Conservation (phyloP, 2,797 vertebrate species). For the Sebastolobus alascanus region DNA sequence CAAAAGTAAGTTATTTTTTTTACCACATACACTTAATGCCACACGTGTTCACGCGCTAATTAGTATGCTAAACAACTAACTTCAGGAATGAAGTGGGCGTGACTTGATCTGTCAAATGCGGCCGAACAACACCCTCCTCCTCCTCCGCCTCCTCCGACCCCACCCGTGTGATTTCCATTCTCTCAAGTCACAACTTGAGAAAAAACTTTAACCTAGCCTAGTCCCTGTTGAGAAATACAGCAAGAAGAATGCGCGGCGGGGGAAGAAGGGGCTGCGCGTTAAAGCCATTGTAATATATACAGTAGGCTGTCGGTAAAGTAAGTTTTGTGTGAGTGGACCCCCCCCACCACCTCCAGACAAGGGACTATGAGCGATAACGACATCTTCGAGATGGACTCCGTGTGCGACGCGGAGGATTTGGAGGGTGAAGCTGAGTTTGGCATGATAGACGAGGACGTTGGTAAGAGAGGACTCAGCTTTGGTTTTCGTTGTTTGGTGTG, state of each 20-base stretch:
- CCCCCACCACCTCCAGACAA: too few relatives aligned
- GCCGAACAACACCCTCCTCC: neutral
- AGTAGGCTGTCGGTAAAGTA: rapidly evolving
- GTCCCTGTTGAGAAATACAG: constrained; percentile 21
- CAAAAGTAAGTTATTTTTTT: too few relatives aligned
- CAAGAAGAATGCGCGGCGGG: neutral
- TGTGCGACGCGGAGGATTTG: constrained; percentile 57
- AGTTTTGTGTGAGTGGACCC: constrained; percentile 3
- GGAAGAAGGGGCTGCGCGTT: neutral
- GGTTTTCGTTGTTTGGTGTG: neutral
- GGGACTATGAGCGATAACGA: constrained; percentile 67
- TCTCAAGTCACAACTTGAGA: constrained; percentile 62
- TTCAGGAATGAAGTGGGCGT: constrained; percentile 21
- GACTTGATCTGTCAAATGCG: constrained; percentile 6
- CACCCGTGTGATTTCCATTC: constrained; percentile 52
- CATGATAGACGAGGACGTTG: constrained; percentile 72
- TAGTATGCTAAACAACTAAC: neutral
- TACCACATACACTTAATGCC: neutral
- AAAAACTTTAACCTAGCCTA: neutral
- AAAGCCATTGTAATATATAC: neutral
- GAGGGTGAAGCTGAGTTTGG: constrained; percentile 44
- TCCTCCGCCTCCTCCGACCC: constrained; percentile 42
- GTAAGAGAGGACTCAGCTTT: constrained; percentile 56
- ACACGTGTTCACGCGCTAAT: neutral
- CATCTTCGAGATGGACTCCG: constrained; percentile 74